Conservation (phyloP, 2,888 invertebrate species). For the Podabrus alpinus region DNA sequence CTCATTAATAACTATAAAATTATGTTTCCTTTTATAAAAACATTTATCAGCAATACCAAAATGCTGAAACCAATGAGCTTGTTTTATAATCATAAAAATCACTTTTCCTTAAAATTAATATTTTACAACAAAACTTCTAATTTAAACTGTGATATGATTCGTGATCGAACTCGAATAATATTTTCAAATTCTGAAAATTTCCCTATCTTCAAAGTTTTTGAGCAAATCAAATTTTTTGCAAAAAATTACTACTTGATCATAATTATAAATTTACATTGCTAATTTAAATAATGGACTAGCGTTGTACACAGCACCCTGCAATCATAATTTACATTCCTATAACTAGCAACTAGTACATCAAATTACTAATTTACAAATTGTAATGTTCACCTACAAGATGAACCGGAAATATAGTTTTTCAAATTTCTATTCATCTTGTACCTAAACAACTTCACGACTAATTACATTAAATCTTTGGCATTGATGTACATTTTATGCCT, state of each 20-base stretch:
- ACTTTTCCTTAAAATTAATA: not conserved
- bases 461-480: slow-evolving; percentile 17
- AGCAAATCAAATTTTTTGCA: not conserved
- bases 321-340: not conserved
- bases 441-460: not conserved
- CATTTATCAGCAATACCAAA: not conserved
- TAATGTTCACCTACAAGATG: not conserved
- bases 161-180: not conserved
- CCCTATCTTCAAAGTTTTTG: not conserved
- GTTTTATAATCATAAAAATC: not conserved
- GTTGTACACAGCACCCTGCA: slow-evolving; percentile 17
- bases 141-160: not conserved
- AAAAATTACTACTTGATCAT: not conserved
- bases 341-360: slow-evolving; percentile 10
- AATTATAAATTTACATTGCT: not conserved
- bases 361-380: slow-evolving; percentile 11
- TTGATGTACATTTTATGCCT: slow-evolving; percentile 5
- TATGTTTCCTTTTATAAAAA: not conserved
- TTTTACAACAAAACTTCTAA: not conserved
- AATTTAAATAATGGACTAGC: slow-evolving; percentile 14
- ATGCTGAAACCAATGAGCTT: not conserved
- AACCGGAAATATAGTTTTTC: not conserved
- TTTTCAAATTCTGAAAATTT: not conserved
- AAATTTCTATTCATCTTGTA: not conserved
- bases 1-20: not conserved